These are phyloP conservation scores for Willisornis vidua DNA, from an alignment of 2,113 vertebrate species.

Conservation along the genomic window DNA sequence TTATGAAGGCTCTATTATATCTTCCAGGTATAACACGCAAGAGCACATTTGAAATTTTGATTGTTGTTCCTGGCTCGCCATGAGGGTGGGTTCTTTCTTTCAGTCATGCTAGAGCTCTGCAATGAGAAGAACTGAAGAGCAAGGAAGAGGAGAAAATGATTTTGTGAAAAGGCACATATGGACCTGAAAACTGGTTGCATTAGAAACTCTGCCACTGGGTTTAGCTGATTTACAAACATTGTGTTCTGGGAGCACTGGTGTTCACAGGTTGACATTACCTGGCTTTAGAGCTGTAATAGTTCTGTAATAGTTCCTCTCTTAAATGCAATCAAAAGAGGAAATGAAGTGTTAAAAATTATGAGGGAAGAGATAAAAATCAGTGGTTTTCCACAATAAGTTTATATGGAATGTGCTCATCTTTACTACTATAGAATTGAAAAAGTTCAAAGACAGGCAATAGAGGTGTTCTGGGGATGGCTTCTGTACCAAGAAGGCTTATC, in stretches of 20 bases:
- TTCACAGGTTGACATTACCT: neutral
- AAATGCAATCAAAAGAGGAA: neutral
- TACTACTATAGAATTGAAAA: neutral
- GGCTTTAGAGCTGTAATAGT: neutral
- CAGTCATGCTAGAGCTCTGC: neutral
- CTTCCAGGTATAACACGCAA: neutral
- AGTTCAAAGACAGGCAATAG: neutral
- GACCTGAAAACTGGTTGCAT: rapidly evolving
- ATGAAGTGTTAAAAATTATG: neutral
- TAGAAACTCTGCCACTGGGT: neutral
- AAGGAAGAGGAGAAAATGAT: neutral
- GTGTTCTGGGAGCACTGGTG: neutral
- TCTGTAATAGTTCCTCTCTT: neutral
- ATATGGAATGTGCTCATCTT: neutral
- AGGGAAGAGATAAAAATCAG: neutral
- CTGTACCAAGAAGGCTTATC: neutral
- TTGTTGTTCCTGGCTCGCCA: neutral
- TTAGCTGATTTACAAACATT: neutral
- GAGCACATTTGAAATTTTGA: neutral
- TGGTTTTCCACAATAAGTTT: neutral
- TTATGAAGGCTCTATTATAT: neutral
- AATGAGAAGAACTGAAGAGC: neutral
- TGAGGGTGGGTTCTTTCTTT: neutral
- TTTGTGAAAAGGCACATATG: neutral
- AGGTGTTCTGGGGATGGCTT: neutral